phyloP scores from a whole-genome alignment of 2,113 vertebrate species.

The Illadopsis cleaveri region DNA sequence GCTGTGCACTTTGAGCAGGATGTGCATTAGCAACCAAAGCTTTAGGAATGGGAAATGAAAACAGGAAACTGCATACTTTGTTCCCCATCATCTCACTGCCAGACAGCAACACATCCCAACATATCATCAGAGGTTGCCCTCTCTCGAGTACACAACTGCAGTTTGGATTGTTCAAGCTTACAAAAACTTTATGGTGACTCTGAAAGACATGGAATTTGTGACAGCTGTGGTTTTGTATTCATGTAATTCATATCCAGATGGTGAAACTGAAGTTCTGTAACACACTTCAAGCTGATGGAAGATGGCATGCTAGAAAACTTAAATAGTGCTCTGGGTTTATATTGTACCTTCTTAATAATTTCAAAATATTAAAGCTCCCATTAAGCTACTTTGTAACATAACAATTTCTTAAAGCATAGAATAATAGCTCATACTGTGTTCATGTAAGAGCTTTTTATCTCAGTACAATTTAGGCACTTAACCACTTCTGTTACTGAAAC shows the following conservation, averaged over 20 bases:
- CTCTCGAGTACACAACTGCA: neutral
- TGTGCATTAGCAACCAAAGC: neutral
- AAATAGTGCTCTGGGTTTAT: neutral
- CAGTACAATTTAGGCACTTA: neutral
- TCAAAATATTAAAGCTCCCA: neutral
- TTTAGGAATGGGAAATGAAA: neutral
- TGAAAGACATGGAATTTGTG: neutral
- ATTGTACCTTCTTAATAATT: neutral
- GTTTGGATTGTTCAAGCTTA: neutral
- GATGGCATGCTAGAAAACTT: neutral
- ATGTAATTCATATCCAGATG: neutral
- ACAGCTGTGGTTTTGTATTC: neutral
- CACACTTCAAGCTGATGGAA: neutral
- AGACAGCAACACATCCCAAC: neutral
- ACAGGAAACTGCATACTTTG: neutral
- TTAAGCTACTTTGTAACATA: neutral
- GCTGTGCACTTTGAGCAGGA: neutral
- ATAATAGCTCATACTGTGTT: neutral
- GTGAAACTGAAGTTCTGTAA: neutral
- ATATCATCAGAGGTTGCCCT: neutral
- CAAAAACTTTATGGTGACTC: neutral
- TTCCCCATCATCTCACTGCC: neutral
- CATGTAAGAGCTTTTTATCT: neutral
- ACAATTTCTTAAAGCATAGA: neutral
- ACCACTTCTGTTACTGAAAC: neutral